phyloP scores from a whole-genome alignment of 2,113 vertebrate genomes.

The Spheniscus mendiculus region DNA sequence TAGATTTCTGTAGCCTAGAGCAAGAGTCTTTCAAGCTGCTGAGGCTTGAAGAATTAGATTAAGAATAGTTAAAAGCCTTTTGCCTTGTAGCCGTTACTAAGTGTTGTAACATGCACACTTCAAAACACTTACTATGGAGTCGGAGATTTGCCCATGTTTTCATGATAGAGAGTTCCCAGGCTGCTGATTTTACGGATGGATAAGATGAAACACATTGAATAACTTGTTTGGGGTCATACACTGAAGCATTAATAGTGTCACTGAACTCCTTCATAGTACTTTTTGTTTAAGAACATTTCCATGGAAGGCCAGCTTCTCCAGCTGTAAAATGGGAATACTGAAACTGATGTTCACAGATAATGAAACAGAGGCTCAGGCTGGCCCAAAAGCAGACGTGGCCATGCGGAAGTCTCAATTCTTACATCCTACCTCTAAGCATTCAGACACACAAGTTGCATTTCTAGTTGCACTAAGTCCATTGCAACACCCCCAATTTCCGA shows the following conservation, averaged over 20 bases:
- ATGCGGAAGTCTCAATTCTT: neutral
- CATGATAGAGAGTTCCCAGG: neutral
- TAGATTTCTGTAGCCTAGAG: neutral
- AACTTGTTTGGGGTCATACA: neutral
- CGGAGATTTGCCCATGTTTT: neutral
- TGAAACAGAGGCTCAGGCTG: neutral
- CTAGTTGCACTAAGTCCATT: neutral
- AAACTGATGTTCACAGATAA: neutral
- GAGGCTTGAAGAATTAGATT: neutral
- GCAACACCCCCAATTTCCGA: accelerated
- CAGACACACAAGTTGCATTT: neutral
- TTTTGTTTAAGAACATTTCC: neutral
- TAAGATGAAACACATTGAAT: neutral
- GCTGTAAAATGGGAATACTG: neutral
- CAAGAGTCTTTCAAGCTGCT: neutral
- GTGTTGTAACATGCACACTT: neutral
- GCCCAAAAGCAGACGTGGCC: neutral
- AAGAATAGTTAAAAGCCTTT: neutral
- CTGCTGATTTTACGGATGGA: neutral
- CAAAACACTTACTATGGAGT: neutral
- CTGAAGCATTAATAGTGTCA: neutral
- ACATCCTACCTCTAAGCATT: neutral
- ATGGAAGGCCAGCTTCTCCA: neutral
- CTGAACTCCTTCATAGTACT: neutral
- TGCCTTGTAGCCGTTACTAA: neutral